Base-by-base conservation (phyloP, 2,888 invertebrate genomes). In the Eueremaeus valkanovi region DNA sequence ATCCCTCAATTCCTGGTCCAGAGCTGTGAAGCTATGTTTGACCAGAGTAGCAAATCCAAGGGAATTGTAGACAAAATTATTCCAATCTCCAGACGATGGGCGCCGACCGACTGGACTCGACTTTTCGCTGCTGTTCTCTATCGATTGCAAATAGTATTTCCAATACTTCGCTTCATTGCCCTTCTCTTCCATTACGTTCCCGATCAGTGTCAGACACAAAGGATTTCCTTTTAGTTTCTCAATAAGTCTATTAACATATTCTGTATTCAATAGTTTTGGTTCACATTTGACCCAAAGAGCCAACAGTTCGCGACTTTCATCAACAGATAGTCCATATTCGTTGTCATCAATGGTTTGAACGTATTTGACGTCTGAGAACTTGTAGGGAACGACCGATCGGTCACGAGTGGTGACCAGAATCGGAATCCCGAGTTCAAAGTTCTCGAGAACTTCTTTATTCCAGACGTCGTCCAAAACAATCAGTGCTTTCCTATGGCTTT, bases 341-440 rank as follows among this genome's bases (percentile, higher is more conserved):
- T 36, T 40, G 18, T 2, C 8, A 1, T 29, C 42, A 40, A 40
- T 40, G 16, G n/a, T 24, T 40, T n/a, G n/a, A n/a, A n/a, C n/a
- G 11, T 40, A 40, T 40, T 45, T 72, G 1, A 16, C 18, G 51
- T 51, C 21, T 40, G 40, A n/a, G 9, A 70, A 73, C 11, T 55
- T 70, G 16, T 42, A 81, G 18, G 81, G 82, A 78, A 87, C 81
- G 73, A 87, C 82, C 68, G 84, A 83, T 73, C 40, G 40, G 11
- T 90, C 88, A 75, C 89, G 86, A 0, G 90, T 90, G 0, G 89
- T 90, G 2, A 90, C 87, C 76, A 91, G 83, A 76, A 89, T 87
- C 81, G 88, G 89, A 82, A 90, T 90, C 29, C 88, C 88, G 72
- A 90, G 86, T 83, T 90, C 88, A 82, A 91, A 90, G 27, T 86